phyloP scores from a whole-genome alignment of 2,113 vertebrate genomes.

The Alosa alosa region DNA sequence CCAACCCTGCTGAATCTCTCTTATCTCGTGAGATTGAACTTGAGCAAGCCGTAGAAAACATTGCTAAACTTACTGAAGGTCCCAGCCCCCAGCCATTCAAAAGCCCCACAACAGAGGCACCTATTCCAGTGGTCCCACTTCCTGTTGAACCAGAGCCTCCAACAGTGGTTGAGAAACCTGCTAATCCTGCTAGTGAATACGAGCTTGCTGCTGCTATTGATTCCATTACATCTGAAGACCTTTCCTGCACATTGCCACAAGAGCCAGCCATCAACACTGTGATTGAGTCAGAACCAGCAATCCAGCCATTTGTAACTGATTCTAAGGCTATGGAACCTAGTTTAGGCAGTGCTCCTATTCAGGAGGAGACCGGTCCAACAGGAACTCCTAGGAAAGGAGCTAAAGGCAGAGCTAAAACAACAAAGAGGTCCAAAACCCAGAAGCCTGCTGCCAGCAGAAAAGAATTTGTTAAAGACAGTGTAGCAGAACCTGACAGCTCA shows the following conservation, averaged over 20 bases:
- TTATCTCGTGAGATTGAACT: slow-evolving; percentile 85
- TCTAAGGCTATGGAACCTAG: slow-evolving; percentile 70
- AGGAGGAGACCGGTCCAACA: slow-evolving; percentile 67
- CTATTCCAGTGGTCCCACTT: slow-evolving; percentile 57
- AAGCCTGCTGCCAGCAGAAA: slow-evolving; percentile 77
- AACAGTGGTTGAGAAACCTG: slow-evolving; percentile 82
- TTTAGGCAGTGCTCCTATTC: slow-evolving; percentile 62
- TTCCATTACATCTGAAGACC: slow-evolving; percentile 86
- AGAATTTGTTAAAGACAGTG: slow-evolving; percentile 60
- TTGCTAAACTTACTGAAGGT: slow-evolving; percentile 85
- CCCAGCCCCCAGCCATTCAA: slow-evolving; percentile 67
- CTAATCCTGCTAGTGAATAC: slow-evolving; percentile 85
- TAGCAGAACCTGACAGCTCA: slow-evolving; percentile 57
- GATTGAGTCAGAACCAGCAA: slow-evolving; percentile 63
- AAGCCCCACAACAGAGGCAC: slow-evolving; percentile 63
- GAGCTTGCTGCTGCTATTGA: slow-evolving; percentile 95
- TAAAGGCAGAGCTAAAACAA: slow-evolving; percentile 79
- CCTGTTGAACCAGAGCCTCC: slow-evolving; percentile 60
- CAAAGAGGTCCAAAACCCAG: slow-evolving; percentile 71
- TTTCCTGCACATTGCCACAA: slow-evolving; percentile 60
- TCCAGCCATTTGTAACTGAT: slow-evolving; percentile 56
- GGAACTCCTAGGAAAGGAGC: slow-evolving; percentile 75
- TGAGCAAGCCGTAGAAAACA: slow-evolving; percentile 90
- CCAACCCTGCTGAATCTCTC: slow-evolving; percentile 70
- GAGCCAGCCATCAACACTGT: slow-evolving; percentile 73